Evolutionary conservation across 2,113 vertebrate species (phyloP), one percentile per base, ranked within the genome.

Genomic region (Chaetops frenatus): DNA sequence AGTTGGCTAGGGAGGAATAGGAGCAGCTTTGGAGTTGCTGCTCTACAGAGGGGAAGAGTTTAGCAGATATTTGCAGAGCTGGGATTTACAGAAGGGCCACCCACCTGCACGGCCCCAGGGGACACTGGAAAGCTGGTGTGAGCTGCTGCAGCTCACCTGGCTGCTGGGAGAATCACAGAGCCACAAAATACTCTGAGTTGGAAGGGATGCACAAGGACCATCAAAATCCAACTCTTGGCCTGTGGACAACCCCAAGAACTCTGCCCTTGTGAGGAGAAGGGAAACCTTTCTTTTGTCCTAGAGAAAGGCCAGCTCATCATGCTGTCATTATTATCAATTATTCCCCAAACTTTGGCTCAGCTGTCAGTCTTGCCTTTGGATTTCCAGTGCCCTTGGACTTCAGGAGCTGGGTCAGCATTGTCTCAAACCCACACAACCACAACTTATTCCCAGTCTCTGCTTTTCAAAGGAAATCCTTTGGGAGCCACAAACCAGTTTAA

Each of bases 401-500:
- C 28, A 61, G 53, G 33, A 62, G 72, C 60, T 81, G 77, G 38
- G 58, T 66, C 20, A 74, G 56, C 24, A 28, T 67, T 81, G 27
- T 86, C 60, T 88, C 78, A 45, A 94, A 33, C 15, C 81, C 76
- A 33, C 23, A 11, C 20, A 72, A 90, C 86, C 71, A 70, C 53
- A 83, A 16, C 15, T 83, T 92, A 86, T 86, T 81, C 73, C 64
- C 48, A 65, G 29, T 10, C 51, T 48, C 54, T 81, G 58, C 53
- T 76, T 72, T 77, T 70, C 64, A 45, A 38, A 84, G 60, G 5
- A 81, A 94, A 69, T 65, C 53, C 24, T 53, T 82, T 44, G 50
- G 50, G 44, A 85, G 77, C 42, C 51, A 57, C 47, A 81, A 65
- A 93, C 31, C 82, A 66, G 93, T 92, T 96, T 92, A 95, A 96